Evolutionary conservation across 2,888 invertebrate species (phyloP), one percentile per base, ranked within the genome.

Genomic region (Odontothrips loti): DNA sequence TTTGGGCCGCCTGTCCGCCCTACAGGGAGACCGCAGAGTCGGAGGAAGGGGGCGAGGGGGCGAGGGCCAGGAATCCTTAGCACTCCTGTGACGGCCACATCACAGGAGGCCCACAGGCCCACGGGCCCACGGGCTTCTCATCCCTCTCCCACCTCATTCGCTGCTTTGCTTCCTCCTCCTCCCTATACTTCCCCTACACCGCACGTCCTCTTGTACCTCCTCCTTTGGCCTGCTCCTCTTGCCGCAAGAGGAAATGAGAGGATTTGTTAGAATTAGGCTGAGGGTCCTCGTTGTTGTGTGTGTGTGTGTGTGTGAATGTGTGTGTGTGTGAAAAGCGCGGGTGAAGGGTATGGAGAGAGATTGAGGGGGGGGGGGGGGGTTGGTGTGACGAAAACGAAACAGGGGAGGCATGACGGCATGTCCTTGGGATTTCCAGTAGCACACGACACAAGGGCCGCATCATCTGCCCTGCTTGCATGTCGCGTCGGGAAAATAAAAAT

Each of bases 201-300:
- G 20, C 17, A 15, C 20, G 15, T 58, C n/a, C 34, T 43, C 34
- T 43, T 43, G 34, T 43, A 43, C 34, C 6, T 43, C 34, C 34
- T 43, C 34, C 34, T 43, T 6, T 6, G 34, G 34, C 34, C 34
- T 43, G 34, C 34, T 43, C 34, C 34, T 43, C 34, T 43, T 43
- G 34, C 34, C 34, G 34, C 34, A 43, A 43, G 34, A 43, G 34
- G 58, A 58, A 58, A 58, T 58, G 58, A 58, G 17, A 20, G 58
- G 58, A 58, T 58, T 58, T 58, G 58, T 58, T 58, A 58, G 58
- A 58, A 58, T 58, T 58, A 58, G 58, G 58, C 20, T 20, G 58
- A 43, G 34, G 34, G 34, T 43, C 6, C 34, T 43, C 34, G 34
- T 6, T 43, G 34, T 6, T 43, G 34, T 43, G 6, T 43, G 6